Percentiles rank a stretch among this genome's conserved stretches.
Evolutionary conservation across 2,797 vertebrate species (phyloP).

Genomic region (Hybognathus amarus): DNA sequence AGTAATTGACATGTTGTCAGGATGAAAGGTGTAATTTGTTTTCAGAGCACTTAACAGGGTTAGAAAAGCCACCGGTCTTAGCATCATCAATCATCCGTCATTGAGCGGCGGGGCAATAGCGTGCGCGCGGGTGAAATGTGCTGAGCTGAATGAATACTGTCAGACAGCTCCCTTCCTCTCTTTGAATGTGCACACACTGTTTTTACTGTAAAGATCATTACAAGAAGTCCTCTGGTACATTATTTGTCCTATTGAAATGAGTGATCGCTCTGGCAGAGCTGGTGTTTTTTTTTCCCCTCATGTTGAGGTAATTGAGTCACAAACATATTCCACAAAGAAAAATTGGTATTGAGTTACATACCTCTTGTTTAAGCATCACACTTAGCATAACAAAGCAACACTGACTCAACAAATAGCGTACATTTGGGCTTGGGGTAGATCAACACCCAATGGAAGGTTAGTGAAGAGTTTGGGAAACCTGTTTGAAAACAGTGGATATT

Average conservation of each 20-base stretch:
- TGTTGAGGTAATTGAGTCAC: slow-evolving; percentile 60
- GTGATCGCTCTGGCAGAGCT: slow-evolving; percentile 57
- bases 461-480: not conserved
- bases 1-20: slow-evolving; percentile 79
- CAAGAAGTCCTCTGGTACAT: slow-evolving; percentile 65
- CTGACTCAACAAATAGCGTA: not conserved
- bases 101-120: slow-evolving; percentile 76
- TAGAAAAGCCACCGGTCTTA: slow-evolving; percentile 76
- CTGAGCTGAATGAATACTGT: slow-evolving; percentile 69
- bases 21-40: slow-evolving; percentile 87
- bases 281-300: slow-evolving; percentile 36
- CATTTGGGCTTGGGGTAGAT: not conserved
- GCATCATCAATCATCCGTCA: slow-evolving; percentile 85
- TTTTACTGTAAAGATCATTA: slow-evolving; percentile 74
- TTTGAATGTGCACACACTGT: slow-evolving; percentile 65
- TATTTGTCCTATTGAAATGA: slow-evolving; percentile 67
- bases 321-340: slow-evolving; percentile 37
- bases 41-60: slow-evolving; percentile 81
- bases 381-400: not conserved
- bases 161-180: slow-evolving; percentile 68
- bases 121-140: slow-evolving; percentile 76
- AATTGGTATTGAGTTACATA: slow-evolving; percentile 13
- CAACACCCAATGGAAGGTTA: not conserved
- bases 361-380: not conserved
- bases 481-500: not conserved